phyloP scores from a whole-genome alignment of 2,113 vertebrate species.

The Corythaixoides concolor region DNA sequence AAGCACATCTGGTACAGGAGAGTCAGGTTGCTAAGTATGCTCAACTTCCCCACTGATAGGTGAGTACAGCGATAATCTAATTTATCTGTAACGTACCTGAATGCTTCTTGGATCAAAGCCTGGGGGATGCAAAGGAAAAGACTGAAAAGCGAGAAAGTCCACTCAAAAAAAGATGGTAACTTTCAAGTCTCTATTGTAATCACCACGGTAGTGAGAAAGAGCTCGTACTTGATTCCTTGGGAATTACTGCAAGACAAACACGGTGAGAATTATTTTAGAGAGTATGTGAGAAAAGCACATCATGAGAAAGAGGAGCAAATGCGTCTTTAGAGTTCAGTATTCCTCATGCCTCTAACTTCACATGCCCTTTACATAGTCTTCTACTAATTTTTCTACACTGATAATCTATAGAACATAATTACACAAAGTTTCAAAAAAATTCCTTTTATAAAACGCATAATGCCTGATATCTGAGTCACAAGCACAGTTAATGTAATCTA shows the following conservation, averaged over 20 bases:
- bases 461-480: constrained; percentile 67
- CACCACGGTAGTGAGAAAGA: constrained; percentile 40
- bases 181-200: constrained; percentile 38
- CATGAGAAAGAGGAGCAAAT: constrained; percentile 62
- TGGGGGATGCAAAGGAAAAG: constrained; percentile 19
- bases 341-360: constrained; percentile 39
- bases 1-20: constrained; percentile 3
- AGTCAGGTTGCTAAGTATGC: neutral
- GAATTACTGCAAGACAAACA: constrained; percentile 61
- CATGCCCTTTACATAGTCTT: constrained; percentile 32
- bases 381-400: constrained; percentile 33
- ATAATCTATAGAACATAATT: constrained; percentile 74
- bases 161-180: neutral
- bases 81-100: constrained; percentile 9
- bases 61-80: neutral
- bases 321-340: constrained; percentile 2
- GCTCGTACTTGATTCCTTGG: constrained; percentile 33
- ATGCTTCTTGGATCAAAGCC: neutral
- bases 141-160: constrained; percentile 39
- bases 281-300: constrained; percentile 43
- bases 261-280: constrained; percentile 55
- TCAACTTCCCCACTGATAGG: neutral
- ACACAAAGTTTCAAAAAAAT: constrained; percentile 40
- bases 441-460: constrained; percentile 55
- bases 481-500: constrained; percentile 73